A percentile compares a stretch with the other conserved stretches of the same genome.
phyloP scores from a whole-genome alignment of 2,797 vertebrate genomes.

The Otolemur crassicaudatus region DNA sequence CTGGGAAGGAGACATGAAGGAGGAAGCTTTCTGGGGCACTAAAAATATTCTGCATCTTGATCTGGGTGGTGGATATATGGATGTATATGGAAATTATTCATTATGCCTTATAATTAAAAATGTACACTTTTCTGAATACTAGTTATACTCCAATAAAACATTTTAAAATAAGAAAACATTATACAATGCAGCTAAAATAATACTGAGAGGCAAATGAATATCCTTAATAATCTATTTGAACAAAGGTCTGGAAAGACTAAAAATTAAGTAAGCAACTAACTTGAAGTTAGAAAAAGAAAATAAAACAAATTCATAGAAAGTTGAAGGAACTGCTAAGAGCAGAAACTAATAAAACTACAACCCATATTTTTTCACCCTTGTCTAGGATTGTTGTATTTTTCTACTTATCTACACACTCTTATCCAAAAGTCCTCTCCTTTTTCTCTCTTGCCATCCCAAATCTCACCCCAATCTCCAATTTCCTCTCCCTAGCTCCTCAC shows the following conservation, averaged over 20 bases:
- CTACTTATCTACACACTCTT: neutral
- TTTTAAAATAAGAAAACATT: neutral
- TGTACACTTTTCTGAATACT: neutral
- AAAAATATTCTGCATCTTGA: neutral
- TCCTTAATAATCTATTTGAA: slow-evolving; percentile 35
- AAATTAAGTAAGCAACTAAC: slow-evolving; percentile 10
- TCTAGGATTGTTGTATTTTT: neutral
- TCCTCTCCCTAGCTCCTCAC: slow-evolving; percentile 87
- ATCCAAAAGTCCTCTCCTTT: neutral
- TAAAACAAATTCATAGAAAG: slow-evolving; percentile 9
- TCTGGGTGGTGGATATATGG: neutral
- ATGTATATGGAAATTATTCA: neutral
- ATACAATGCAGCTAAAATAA: slow-evolving; percentile 22
- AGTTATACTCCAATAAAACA: neutral
- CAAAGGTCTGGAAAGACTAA: slow-evolving; percentile 29
- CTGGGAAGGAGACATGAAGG: neutral
- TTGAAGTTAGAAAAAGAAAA: slow-evolving; percentile 8
- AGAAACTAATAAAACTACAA: neutral
- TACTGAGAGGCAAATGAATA: slow-evolving; percentile 25
- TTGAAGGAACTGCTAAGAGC: neutral
- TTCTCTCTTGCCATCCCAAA: slow-evolving; percentile 54
- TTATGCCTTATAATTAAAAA: slow-evolving; percentile 6
- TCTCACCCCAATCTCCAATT: slow-evolving; percentile 37
- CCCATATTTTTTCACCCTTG: neutral
- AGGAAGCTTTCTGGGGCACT: neutral